Evolutionary conservation across 2,888 invertebrate genomes (phyloP).

Genomic region (Laspeyria flexula): DNA sequence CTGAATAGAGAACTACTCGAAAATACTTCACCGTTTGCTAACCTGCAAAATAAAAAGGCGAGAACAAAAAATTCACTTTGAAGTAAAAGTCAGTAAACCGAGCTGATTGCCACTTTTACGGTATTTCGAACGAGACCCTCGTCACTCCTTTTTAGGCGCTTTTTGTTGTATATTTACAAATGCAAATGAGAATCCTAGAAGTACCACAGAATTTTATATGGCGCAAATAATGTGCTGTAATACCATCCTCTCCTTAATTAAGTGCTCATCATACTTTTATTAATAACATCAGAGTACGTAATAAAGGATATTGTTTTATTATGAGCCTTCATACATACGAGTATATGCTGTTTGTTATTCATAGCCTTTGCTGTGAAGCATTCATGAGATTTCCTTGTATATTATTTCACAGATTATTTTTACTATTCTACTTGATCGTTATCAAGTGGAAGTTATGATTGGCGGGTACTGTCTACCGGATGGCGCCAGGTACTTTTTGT

Average conservation of each 20-base stretch:
- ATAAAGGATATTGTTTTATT: background rate
- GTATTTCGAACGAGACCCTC: constrained; percentile 72
- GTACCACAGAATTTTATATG: constrained; percentile 41
- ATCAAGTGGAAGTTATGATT: background rate
- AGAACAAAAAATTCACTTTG: constrained; percentile 68
- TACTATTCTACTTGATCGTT: background rate
- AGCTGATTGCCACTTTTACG: constrained; percentile 78
- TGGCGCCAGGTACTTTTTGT: background rate
- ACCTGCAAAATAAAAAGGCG: constrained; percentile 61
- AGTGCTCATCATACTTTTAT: constrained; percentile 7
- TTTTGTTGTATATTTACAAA: constrained; percentile 69
- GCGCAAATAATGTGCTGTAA: constrained; percentile 20
- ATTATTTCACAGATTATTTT: too few species aligned
- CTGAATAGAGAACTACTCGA: constrained; percentile 53
- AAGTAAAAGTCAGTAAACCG: constrained; percentile 70
- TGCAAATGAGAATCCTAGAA: constrained; percentile 57
- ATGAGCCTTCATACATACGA: background rate
- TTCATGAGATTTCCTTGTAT: too few species aligned
- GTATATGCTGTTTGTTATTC: too few species aligned
- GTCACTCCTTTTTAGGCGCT: constrained; percentile 68
- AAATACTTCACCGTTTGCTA: constrained; percentile 52
- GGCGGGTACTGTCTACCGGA: background rate
- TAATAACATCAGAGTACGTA: background rate
- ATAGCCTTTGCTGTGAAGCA: too few species aligned
- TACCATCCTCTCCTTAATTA: constrained; percentile 20